Base-by-base conservation (phyloP, 2,113 vertebrate genomes). In the Coracopsis vasa region DNA sequence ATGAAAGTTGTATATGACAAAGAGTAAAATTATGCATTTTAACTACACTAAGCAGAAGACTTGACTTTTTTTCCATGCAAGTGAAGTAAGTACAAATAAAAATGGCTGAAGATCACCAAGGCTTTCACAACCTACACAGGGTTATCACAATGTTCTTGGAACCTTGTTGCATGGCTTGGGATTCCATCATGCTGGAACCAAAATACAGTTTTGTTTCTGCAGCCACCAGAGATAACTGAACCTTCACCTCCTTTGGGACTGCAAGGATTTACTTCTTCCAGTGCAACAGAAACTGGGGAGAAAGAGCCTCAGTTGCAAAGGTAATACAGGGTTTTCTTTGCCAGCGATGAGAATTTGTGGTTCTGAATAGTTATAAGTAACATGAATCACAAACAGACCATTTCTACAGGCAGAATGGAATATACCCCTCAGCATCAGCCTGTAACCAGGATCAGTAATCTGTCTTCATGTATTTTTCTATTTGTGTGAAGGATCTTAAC, bases 191-290 rank as follows among this genome's bases (percentile, higher is more conserved):
- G 42, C 27, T 37, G 51, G 41, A 56, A 87, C 17, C 0, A 2
- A 82, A 85, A 27, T 21, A 25, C 0, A 0, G 2, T 19, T 64
- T 79, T 82, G 21, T 80, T 92, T 56, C 82, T 58, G 35, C 35
- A 98, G 97, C 92, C 92, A 45, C 9, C 31, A 85, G 97, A 91
- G 66, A 31, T 56, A 35, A 79, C 27, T 20, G 71, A 80, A 58
- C 48, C 72, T 86, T 82, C 25, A 0, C 48, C 78, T 20, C n/a
- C 81, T 88, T 71, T 78, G 82, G 77, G 61, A 93, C 27, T 14
- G 11, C 70, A 91, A 94, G 75, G 33, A 39, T 19, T 61, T 71
- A 16, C 56, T 60, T n/a, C 12, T 24, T 35, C 71, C 6, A 35
- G 70, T 2, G 3, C 27, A 33, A 20, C 37, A 25, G 69, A 56